Conservation (phyloP, 2,888 invertebrate species). For the Plebejus anna region DNA sequence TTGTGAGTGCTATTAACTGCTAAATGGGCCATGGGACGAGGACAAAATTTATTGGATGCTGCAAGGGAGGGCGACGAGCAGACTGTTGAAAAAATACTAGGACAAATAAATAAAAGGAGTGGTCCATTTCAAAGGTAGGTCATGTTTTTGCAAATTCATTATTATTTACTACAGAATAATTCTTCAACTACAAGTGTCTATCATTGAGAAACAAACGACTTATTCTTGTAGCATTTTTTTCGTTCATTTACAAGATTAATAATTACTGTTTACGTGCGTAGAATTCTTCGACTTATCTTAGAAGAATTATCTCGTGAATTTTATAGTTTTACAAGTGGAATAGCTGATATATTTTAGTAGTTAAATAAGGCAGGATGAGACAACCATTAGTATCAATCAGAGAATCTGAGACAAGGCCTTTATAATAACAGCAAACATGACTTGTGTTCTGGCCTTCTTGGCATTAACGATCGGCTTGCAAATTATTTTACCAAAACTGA, state of each 20-base stretch:
- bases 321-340: not conserved
- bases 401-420: conserved; percentile 38
- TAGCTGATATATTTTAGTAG: conserved; percentile 5
- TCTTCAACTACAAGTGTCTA: not conserved
- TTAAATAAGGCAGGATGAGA: conserved; percentile 12
- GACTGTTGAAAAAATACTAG: conserved; percentile 94
- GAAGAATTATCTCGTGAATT: conserved; percentile 14
- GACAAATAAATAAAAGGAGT: conserved; percentile 93
- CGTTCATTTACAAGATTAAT: conserved; percentile 38
- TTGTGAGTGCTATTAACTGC: conserved; percentile 63
- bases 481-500: conserved; percentile 5
- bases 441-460: not conserved
- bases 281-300: conserved; percentile 37
- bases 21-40: conserved; percentile 92
- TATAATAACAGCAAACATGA: conserved; percentile 12
- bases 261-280: conserved; percentile 57
- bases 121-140: conserved; percentile 95
- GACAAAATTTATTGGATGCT: conserved; percentile 97
- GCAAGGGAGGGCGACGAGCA: conserved; percentile 94
- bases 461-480: not conserved
- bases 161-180: conserved; percentile 22
- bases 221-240: not conserved
- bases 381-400: conserved; percentile 34
- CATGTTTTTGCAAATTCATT: conserved; percentile 47
- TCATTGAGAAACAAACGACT: not conserved